These are phyloP conservation scores for Belgica antarctica DNA, from an alignment of 2,888 invertebrate genomes.

Conservation along the genomic window DNA sequence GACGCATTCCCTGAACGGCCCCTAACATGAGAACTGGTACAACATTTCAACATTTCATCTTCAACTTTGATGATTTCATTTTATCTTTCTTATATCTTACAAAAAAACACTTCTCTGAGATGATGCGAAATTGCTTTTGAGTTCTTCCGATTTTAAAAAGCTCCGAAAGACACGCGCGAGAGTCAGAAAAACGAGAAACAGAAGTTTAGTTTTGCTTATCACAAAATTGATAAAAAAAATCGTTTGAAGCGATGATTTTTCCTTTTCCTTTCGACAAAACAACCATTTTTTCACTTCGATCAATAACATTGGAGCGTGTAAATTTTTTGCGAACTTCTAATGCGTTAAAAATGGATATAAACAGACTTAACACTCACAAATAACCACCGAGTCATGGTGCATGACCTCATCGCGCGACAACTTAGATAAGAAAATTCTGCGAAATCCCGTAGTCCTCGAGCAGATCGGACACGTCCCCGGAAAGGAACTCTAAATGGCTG, in stretches of 20 bases:
- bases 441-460: slow-evolving; percentile 37
- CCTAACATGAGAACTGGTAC: slow-evolving; percentile 11
- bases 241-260: background rate
- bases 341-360: background rate
- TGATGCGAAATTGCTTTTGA: too few species aligned
- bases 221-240: slow-evolving; percentile 17
- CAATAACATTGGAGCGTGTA: background rate
- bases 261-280: background rate
- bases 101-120: background rate
- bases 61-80: background rate
- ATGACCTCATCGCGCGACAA: background rate
- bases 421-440: slow-evolving; percentile 41
- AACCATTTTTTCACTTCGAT: background rate
- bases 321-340: background rate
- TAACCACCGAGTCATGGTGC: background rate
- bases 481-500: slow-evolving; percentile 38
- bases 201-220: slow-evolving; percentile 4
- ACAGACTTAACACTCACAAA: slow-evolving; percentile 19
- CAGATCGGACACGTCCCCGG: slow-evolving; percentile 27
- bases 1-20: too few species aligned
- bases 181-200: background rate
- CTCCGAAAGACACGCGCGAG: too few species aligned
- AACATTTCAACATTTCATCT: slow-evolving; percentile 3
- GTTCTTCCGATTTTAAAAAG: too few species aligned
- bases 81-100: background rate